These are phyloP conservation scores for Cydia pomonella DNA, from an alignment of 1,140 invertebrate genomes.

Conservation along the genomic window DNA sequence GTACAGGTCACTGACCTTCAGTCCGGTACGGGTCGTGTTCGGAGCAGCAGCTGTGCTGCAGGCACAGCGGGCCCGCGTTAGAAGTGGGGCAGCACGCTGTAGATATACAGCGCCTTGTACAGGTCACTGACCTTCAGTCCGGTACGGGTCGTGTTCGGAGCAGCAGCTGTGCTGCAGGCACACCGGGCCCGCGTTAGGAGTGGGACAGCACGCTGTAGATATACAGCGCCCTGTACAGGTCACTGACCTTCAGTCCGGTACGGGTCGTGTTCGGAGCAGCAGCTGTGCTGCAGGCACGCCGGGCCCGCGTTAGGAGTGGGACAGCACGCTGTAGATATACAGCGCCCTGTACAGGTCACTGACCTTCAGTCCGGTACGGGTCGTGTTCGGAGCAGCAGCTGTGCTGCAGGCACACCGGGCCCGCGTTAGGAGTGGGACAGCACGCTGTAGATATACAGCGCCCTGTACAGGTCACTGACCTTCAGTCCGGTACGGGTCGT, in stretches of 20 bases:
- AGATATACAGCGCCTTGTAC: constrained; percentile 46
- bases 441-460: constrained; percentile 59
- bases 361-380: constrained; percentile 49
- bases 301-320: constrained; percentile 11
- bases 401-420: constrained; percentile 58
- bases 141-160: constrained; percentile 52
- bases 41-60: constrained; percentile 64
- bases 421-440: neutral
- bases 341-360: neutral
- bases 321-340: constrained; percentile 59
- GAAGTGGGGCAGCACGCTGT: constrained; percentile 45
- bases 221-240: constrained; percentile 42
- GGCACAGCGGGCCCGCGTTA: constrained; percentile 47
- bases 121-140: constrained; percentile 46
- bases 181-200: constrained; percentile 37
- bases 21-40: constrained; percentile 52
- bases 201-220: constrained; percentile 48
- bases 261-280: constrained; percentile 60
- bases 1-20: constrained; percentile 44
- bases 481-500: constrained; percentile 47
- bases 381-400: constrained; percentile 65
- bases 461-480: constrained; percentile 40
- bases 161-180: constrained; percentile 68
- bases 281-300: constrained; percentile 61
- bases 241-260: constrained; percentile 49